These are phyloP conservation scores for Eueremaeus valkanovi DNA, from an alignment of 2,888 invertebrate species.

Conservation along the genomic window DNA sequence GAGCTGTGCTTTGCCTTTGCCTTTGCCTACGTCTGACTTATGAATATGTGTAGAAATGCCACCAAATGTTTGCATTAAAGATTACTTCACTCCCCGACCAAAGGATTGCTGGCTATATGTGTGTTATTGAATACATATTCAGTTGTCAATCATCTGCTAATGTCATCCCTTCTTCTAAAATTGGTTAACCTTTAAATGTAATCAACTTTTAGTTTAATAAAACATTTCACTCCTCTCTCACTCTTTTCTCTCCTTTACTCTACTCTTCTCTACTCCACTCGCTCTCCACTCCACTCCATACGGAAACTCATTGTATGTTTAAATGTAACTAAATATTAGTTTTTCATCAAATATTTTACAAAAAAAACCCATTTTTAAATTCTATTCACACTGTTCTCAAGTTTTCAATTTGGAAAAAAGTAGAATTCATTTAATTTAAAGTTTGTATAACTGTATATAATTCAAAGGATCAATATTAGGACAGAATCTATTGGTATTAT, in stretches of 20 bases:
- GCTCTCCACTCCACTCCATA: not conserved
- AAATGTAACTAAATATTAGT: not conserved
- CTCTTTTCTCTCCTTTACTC: too few species aligned
- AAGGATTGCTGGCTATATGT: not conserved
- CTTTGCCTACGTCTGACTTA: not conserved
- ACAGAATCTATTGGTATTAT: not conserved
- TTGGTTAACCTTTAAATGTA: conserved; percentile 29
- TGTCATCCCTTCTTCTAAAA: conserved; percentile 14
- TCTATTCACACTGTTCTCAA: not conserved
- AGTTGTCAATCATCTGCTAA: conserved; percentile 31
- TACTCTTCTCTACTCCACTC: not conserved
- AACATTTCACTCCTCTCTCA: conserved; percentile 9
- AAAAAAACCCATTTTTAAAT: not conserved
- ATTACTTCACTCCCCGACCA: conserved; percentile 25
- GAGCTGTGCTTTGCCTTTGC: not conserved
- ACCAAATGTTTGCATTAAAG: conserved; percentile 31
- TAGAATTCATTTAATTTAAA: not conserved
- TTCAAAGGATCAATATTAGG: not conserved
- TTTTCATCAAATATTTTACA: not conserved
- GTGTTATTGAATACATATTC: not conserved
- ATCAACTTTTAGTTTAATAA: conserved; percentile 17
- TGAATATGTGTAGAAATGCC: conserved; percentile 17
- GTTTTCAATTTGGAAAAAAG: not conserved
- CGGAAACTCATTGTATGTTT: conserved; percentile 18
- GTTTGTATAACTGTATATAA: not conserved